Evolutionary conservation across 2,113 vertebrate genomes (phyloP), one percentile per base, ranked within the genome.

Genomic region (Nicator chloris): DNA sequence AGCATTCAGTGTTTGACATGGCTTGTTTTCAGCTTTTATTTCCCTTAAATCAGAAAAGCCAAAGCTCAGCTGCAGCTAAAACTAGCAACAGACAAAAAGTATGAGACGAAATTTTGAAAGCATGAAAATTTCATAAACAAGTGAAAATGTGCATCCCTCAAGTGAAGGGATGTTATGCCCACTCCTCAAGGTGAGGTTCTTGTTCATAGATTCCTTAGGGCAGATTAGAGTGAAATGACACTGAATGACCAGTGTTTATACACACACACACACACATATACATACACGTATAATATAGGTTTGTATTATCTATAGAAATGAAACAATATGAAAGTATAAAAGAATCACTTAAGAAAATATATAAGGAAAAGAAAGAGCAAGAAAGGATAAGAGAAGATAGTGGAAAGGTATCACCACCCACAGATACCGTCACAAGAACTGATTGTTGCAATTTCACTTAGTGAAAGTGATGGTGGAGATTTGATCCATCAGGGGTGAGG

Each of bases 31-130:
- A 84, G 19, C 15, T 23, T 68, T 73, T 81, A 54, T 39, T 81
- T 68, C 33, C 47, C n/a, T 59, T 57, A 78, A 78, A 92, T 59
- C 21, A 82, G 51, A 78, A 78, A 89, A 39, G 28, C 17, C 37
- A 69, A 80, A 86, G 22, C 33, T 83, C 51, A 78, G 42, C 10
- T 78, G 42, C 23, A 84, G 33, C 39, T 66, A 50, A 75, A 89
- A 75, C 27, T 50, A 78, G 33, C 47, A 73, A 57, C 0, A 79
- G 44, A 57, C 5, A 40, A 2, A 24, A 0, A 50, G 28, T 21
- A 45, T 14, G 16, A 50, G 24, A 61, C 40, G 16, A 20, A 86
- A 80, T 91, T 92, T 49, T n/a, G 21, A 5, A 91, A 70, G 42
- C 10, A 59, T 0, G 0, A 6, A 81, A 84, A 19, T 16, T 31